These are phyloP conservation scores for Leucopsar rothschildi DNA, from an alignment of 2,113 vertebrate genomes.

Conservation along the genomic window DNA sequence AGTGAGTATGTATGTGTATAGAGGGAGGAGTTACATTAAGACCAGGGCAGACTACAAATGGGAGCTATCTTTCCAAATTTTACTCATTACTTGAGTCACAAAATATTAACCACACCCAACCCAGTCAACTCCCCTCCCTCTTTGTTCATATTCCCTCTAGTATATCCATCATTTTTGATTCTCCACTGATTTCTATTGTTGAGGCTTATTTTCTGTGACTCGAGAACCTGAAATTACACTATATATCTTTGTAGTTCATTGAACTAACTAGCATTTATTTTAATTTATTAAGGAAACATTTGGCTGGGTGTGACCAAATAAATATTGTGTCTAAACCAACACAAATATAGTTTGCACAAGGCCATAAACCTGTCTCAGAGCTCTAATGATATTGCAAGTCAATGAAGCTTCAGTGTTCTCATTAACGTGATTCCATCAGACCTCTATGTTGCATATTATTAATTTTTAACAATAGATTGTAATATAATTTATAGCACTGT, in stretches of 20 bases:
- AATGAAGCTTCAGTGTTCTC: slow-evolving; percentile 56
- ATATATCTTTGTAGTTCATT: slow-evolving; percentile 51
- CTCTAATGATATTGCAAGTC: slow-evolving; percentile 58
- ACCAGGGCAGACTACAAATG: neutral
- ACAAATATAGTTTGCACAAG: slow-evolving; percentile 21
- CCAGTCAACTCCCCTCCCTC: neutral
- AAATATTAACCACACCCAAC: neutral
- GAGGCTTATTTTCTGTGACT: slow-evolving; percentile 42
- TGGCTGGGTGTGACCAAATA: slow-evolving; percentile 54
- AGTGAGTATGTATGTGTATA: neutral
- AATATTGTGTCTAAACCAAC: slow-evolving; percentile 41
- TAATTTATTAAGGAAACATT: slow-evolving; percentile 52
- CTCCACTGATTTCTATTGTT: slow-evolving; percentile 19
- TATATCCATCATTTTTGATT: slow-evolving; percentile 26
- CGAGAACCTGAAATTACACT: slow-evolving; percentile 24
- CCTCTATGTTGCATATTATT: slow-evolving; percentile 46
- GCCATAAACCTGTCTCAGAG: slow-evolving; percentile 46
- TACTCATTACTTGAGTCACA: neutral
- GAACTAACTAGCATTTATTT: slow-evolving; percentile 45
- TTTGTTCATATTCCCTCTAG: slow-evolving; percentile 18
- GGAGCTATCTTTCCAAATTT: slow-evolving; percentile 11
- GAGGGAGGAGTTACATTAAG: neutral
- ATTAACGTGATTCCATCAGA: slow-evolving; percentile 50
- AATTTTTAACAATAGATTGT: slow-evolving; percentile 40
- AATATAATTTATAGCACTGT: slow-evolving; percentile 37